Evolutionary conservation across 2,113 vertebrate genomes (phyloP), one percentile per base, ranked within the genome.

Genomic region (Dendrocopos noguchii): DNA sequence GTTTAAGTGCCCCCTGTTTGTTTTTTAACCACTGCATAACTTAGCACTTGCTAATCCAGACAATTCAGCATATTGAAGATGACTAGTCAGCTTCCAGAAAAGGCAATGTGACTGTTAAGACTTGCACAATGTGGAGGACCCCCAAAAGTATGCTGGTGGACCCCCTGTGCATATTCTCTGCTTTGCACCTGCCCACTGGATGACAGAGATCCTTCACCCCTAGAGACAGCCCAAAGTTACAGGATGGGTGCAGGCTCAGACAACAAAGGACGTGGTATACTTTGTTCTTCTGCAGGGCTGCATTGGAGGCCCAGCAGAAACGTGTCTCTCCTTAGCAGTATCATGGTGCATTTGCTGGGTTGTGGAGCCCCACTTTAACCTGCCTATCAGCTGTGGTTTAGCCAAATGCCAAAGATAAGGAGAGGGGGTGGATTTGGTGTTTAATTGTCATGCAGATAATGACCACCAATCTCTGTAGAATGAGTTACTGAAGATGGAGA

Each of bases 1-100:
- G 85, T 87, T 86, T 82, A 96, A 95, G 92, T 93, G 90, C 87
- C 84, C 96, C 93, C 78, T 84, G 14, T 61, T 88, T 88, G 87
- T 94, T 92, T 94, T 94, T 95, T 96, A 97, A 97, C 97, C 96
- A 95, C 97, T 97, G 97, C 94, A 87, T 93, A 87, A 67, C 89
- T 94, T 95, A 94, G 94, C 88, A 64, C 90, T 96, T 97, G 94
- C 95, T 97, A 85, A 94, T 76, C 93, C 88, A 93, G 63, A 96
- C 83, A 91, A 94, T 95, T 94, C 89, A 80, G 84, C 57, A 14
- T 93, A 89, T 87, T 53, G 16, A 77, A 91, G 86, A 59, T 66
- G 42, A 94, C 94, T 94, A 94, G 96, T 93, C 92, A 88, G 84
- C 96, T 97, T 97, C 94, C 86, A 94, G 90, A 93, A 83, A 91